Evolutionary conservation across 1,140 invertebrate genomes (phyloP), one percentile per base, ranked within the genome.

Genomic region (Brevipalpus yothersi): DNA sequence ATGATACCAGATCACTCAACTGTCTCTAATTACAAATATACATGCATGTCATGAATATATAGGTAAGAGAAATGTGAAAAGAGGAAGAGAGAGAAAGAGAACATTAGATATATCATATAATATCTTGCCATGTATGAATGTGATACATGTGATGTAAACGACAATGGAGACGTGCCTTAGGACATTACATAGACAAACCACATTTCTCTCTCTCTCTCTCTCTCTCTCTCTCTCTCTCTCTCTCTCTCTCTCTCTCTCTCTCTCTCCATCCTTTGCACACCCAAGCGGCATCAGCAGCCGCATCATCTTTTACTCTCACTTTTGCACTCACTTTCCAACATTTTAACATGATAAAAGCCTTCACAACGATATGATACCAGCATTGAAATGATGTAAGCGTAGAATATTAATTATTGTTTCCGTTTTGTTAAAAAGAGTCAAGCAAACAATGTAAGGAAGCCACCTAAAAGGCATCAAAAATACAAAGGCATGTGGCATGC

Each of bases 241-340:
- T 42, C 42, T 65, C 53, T 45, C 65, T 67, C 31, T 31, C 31
- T 31, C 31, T 31, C 31, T 31, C 31, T 31, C 31, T 31, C 31
- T 31, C 31, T 31, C 31, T 31, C 5, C 31, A 31, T 31, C 31
- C 31, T 31, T 31, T 31, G 31, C 31, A 31, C 31, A 31, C 21
- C 15, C 47, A 49, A 49, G 15, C 47, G 15, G 19, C 19, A 19
- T 49, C 47, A 49, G 15, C 15, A 19, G 47, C 47, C 15, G 47
- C 47, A 19, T n/a, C 47, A 49, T 49, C 15, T 15, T n/a, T 21
- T 21, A n/a, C 47, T 7, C 47, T 15, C 19, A 19, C 15, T 15
- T 21, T 21, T 49, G 15, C 15, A 19, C 15, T n/a, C 15, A 49
- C 7, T n/a, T 49, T 15, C 15, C 47, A 49, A 19, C 31, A 31